These are phyloP conservation scores for Sphenopsis melanotis DNA, from an alignment of 2,797 vertebrate species.

Conservation along the genomic window DNA sequence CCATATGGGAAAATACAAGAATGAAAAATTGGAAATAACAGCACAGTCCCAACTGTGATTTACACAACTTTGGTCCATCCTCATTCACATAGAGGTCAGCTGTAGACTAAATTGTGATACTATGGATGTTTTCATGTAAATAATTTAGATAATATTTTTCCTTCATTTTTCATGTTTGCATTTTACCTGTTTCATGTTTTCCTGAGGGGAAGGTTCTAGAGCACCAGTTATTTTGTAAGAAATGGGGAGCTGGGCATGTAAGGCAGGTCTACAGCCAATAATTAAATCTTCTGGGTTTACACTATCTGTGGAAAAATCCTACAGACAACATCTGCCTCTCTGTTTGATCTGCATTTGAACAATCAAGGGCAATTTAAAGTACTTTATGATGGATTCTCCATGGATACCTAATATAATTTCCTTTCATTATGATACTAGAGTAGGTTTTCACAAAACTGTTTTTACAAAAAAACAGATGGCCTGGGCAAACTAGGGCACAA, in stretches of 20 bases:
- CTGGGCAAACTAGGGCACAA: neutral
- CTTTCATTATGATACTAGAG: neutral
- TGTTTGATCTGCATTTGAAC: neutral
- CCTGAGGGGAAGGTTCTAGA: neutral
- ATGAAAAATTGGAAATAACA: neutral
- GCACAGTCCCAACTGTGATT: neutral
- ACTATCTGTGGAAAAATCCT: neutral
- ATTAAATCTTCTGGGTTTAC: neutral
- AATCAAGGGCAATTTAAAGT: neutral
- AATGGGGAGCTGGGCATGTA: neutral
- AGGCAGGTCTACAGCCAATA: neutral
- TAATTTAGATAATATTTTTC: neutral
- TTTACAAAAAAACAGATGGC: neutral
- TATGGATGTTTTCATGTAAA: neutral
- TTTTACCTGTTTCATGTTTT: neutral
- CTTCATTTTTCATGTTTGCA: neutral
- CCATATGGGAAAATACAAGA: neutral
- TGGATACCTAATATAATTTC: constrained; percentile 6
- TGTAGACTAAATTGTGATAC: neutral
- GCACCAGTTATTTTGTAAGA: neutral
- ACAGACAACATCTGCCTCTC: neutral
- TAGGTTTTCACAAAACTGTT: neutral
- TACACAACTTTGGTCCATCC: neutral
- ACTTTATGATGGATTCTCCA: neutral
- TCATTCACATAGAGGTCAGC: neutral